phyloP scores from a whole-genome alignment of 37 sponge, comb jelly and placozoan genomes.

The Tethya wilhelma region DNA sequence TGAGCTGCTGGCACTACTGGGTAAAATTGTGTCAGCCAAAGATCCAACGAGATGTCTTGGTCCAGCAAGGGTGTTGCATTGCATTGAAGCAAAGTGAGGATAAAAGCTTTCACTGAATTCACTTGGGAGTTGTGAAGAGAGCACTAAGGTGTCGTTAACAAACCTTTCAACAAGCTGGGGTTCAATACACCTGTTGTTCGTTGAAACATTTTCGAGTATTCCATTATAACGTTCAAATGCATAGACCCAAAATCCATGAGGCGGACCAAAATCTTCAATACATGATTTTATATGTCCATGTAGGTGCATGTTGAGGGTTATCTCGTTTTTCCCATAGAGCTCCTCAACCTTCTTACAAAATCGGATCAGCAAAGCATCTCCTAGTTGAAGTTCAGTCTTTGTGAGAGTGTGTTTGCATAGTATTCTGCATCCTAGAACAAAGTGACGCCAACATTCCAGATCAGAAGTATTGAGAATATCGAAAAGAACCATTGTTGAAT shows the following conservation, averaged over 20 bases:
- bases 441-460: constrained; percentile 51
- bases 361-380: constrained; percentile 34
- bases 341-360: constrained; percentile 38
- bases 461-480: constrained; percentile 35
- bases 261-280: constrained; percentile 51
- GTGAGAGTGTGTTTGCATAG: too few species aligned
- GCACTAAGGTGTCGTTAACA: neutral
- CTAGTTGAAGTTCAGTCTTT: constrained; percentile 19
- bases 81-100: too few species aligned
- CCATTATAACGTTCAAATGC: constrained; percentile 57
- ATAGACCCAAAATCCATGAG: constrained; percentile 37
- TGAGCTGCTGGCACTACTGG: too few species aligned
- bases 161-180: constrained; percentile 4
- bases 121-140: neutral
- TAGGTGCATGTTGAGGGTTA: constrained; percentile 58
- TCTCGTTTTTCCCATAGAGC: constrained; percentile 16
- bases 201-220: constrained; percentile 26
- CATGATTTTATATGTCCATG: constrained; percentile 29
- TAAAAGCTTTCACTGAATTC: constrained; percentile 16
- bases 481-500: constrained; percentile 33
- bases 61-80: too few species aligned
- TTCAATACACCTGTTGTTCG: constrained; percentile 25
- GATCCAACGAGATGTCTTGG: too few species aligned
- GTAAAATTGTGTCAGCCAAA: too few species aligned
- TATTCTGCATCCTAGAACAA: constrained; percentile 62